phyloP scores from a whole-genome alignment of 2,888 invertebrate genomes.

The Cantharis lateralis region DNA sequence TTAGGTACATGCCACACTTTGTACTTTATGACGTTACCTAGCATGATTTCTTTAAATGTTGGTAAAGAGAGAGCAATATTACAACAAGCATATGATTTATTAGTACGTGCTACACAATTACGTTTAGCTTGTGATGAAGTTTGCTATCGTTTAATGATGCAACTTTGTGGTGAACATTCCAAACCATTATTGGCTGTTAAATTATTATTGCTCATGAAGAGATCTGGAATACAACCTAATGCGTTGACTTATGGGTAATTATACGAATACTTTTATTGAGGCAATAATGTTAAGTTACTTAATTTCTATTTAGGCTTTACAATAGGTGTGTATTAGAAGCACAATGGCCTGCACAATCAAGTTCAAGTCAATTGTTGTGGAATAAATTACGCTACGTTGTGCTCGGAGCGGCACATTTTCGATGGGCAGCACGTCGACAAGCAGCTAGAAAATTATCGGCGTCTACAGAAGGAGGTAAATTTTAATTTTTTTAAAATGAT shows the following conservation, averaged over 20 bases:
- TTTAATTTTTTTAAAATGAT: not conserved
- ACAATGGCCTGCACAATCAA: slow-evolving; percentile 78
- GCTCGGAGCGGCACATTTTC: slow-evolving; percentile 86
- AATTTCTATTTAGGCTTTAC: slow-evolving; percentile 57
- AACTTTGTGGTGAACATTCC: slow-evolving; percentile 93
- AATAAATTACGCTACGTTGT: slow-evolving; percentile 92
- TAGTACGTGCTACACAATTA: slow-evolving; percentile 85
- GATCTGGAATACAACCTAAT: slow-evolving; percentile 92
- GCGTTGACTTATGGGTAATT: slow-evolving; percentile 92
- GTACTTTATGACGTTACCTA: slow-evolving; percentile 95
- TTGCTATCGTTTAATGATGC: slow-evolving; percentile 98
- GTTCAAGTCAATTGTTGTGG: slow-evolving; percentile 88
- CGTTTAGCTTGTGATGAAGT: slow-evolving; percentile 93
- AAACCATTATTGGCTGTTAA: slow-evolving; percentile 94
- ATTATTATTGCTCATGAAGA: slow-evolving; percentile 87
- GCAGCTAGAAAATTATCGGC: slow-evolving; percentile 59
- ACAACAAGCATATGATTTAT: slow-evolving; percentile 81
- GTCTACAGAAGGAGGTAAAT: slow-evolving; percentile 55
- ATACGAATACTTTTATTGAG: not conserved
- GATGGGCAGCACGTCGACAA: slow-evolving; percentile 72
- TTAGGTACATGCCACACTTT: slow-evolving; percentile 89
- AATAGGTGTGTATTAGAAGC: slow-evolving; percentile 89
- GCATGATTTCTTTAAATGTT: slow-evolving; percentile 72
- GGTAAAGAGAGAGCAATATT: slow-evolving; percentile 79
- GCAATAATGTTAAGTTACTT: not conserved